A percentile compares a stretch with the other conserved stretches of the same genome.
phyloP scores from a whole-genome alignment of 1,140 invertebrate genomes.

The Halesus radiatus region DNA sequence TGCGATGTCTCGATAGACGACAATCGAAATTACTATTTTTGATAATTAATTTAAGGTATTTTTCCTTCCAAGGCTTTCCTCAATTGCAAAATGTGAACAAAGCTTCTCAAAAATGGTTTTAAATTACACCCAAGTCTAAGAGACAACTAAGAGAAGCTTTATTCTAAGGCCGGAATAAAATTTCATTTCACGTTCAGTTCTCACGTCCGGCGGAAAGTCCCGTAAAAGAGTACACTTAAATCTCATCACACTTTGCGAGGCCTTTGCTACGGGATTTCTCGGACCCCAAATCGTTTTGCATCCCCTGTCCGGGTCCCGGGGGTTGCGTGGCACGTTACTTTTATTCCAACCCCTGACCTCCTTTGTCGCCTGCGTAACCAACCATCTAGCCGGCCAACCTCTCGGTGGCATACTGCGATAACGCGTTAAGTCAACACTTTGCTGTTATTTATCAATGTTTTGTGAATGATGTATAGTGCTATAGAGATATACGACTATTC shows the following conservation, averaged over 20 bases:
- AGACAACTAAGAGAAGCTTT: background rate
- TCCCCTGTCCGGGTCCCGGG: background rate
- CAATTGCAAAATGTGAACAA: no score
- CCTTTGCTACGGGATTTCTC: background rate
- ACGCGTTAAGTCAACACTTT: no score
- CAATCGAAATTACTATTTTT: no score
- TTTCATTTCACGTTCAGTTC: background rate
- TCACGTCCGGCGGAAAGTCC: background rate
- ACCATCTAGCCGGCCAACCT: background rate
- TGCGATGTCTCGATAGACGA: no score
- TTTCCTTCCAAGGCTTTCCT: no score
- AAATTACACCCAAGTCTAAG: background rate
- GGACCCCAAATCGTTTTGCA: constrained; percentile 24
- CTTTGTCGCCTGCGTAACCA: constrained; percentile 16
- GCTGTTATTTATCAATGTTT: no score
- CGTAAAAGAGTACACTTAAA: constrained; percentile 2
- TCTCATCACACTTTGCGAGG: constrained; percentile 9
- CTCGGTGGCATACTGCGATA: background rate
- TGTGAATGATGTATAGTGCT: no score
- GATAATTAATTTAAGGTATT: no score
- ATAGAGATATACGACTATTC: no score
- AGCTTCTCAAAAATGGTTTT: no score
- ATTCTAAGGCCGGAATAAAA: background rate
- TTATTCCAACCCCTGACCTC: constrained; percentile 3
- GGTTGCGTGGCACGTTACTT: constrained; percentile 21